Percentiles rank a stretch among this genome's conserved stretches.
Evolutionary conservation across 2,797 vertebrate species (phyloP).

Genomic region (Melanotaenia maccullochi): DNA sequence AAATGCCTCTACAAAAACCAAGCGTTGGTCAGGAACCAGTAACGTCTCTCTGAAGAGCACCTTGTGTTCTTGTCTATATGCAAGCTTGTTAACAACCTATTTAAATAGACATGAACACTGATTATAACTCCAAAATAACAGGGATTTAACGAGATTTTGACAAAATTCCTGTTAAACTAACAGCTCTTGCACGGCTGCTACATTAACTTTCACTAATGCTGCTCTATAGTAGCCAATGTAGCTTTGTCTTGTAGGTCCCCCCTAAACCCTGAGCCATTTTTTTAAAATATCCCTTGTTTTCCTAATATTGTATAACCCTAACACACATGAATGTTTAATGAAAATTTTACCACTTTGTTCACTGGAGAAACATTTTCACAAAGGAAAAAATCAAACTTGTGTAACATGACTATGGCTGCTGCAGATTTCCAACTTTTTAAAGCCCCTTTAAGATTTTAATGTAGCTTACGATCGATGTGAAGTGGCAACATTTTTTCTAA

Average conservation of each 20-base stretch:
- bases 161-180: not conserved
- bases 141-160: slow-evolving; percentile 11
- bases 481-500: not conserved
- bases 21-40: not conserved
- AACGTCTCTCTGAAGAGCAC: not conserved
- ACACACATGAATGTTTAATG: not conserved
- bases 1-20: slow-evolving; percentile 41
- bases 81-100: not conserved
- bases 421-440: not conserved
- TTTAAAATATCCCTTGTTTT: too few species aligned
- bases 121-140: not conserved
- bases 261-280: too few species aligned
- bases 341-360: not conserved
- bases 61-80: not conserved
- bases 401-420: not conserved
- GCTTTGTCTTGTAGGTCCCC: not conserved
- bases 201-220: not conserved
- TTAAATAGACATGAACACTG: not conserved
- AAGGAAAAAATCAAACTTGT: not conserved
- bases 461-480: not conserved
- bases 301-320: too few species aligned
- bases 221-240: not conserved
- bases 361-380: not conserved
- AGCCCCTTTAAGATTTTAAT: not conserved
- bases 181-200: not conserved